Conservation (phyloP, 2,113 vertebrate genomes). For the Paedocypris sp. region DNA sequence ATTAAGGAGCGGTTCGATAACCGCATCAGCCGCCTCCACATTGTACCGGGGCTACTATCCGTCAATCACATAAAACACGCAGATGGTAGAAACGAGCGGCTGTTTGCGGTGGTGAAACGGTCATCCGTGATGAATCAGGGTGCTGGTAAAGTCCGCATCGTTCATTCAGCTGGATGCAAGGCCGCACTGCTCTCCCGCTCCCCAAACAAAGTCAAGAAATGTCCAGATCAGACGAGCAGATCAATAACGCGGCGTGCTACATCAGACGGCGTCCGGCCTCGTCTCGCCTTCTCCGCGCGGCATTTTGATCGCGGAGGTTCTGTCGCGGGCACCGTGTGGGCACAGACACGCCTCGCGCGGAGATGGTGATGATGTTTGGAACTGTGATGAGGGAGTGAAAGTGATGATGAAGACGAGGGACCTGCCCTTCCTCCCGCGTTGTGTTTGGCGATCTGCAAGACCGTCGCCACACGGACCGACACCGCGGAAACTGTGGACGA, state of each 20-base stretch:
- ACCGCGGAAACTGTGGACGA: background rate
- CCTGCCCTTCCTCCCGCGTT: slow-evolving; percentile 13
- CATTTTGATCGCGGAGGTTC: background rate
- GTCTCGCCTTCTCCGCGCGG: slow-evolving; percentile 5
- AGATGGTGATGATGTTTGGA: slow-evolving; percentile 26
- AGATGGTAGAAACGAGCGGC: slow-evolving; percentile 33
- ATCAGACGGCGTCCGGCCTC: slow-evolving; percentile 37
- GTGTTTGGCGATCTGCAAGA: slow-evolving; percentile 18
- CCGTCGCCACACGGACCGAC: background rate
- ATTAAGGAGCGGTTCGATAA: slow-evolving; percentile 86
- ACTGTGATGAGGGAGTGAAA: slow-evolving; percentile 26
- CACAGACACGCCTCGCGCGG: slow-evolving; percentile 17
- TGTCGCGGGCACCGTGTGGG: background rate
- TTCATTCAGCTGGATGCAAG: slow-evolving; percentile 7
- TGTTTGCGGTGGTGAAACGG: slow-evolving; percentile 13
- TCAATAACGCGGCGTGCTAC: slow-evolving; percentile 11
- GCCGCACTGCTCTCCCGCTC: slow-evolving; percentile 31
- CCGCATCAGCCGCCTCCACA: slow-evolving; percentile 76
- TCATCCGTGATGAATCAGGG: slow-evolving; percentile 34
- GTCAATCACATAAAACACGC: slow-evolving; percentile 54
- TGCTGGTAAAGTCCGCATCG: slow-evolving; percentile 37
- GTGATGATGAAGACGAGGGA: slow-evolving; percentile 10
- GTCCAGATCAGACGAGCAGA: slow-evolving; percentile 48
- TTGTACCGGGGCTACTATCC: slow-evolving; percentile 53
- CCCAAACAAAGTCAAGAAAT: slow-evolving; percentile 39